Evolutionary conservation across 2,888 invertebrate species (phyloP).

Genomic region (Chelonus formosanus): DNA sequence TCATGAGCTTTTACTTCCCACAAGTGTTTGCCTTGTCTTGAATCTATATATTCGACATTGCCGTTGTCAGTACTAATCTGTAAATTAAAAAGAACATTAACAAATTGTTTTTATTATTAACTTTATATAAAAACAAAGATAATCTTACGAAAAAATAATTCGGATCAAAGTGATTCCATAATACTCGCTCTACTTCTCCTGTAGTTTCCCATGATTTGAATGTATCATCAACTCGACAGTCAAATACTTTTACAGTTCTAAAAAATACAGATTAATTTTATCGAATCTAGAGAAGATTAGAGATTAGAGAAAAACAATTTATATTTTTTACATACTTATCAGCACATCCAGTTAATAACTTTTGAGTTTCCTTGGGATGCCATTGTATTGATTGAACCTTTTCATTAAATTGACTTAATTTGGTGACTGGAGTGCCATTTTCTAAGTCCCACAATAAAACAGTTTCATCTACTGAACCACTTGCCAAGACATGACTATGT

Average conservation of each 20-base stretch:
- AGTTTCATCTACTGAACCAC: constrained; percentile 90
- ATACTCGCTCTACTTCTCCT: constrained; percentile 86
- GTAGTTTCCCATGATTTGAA: constrained; percentile 77
- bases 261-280: constrained; percentile 41
- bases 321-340: constrained; percentile 69
- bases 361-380: constrained; percentile 85
- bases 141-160: constrained; percentile 78
- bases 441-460: constrained; percentile 93
- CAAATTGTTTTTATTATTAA: constrained; percentile 4
- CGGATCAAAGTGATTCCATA: constrained; percentile 84
- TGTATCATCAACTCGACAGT: constrained; percentile 73
- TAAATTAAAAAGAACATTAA: constrained; percentile 25
- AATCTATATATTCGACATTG: constrained; percentile 68
- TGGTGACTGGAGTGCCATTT: constrained; percentile 78
- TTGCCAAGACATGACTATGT: constrained; percentile 85
- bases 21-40: constrained; percentile 67
- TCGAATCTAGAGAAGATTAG: constrained; percentile 13
- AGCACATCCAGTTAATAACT: constrained; percentile 83
- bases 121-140: neutral
- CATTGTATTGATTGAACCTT: constrained; percentile 87
- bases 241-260: constrained; percentile 79
- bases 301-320: constrained; percentile 2
- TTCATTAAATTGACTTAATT: constrained; percentile 77
- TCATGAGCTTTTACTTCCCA: constrained; percentile 83
- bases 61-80: constrained; percentile 70